Conservation (phyloP, 2,888 invertebrate species). For the Oxycera nigricornis region DNA sequence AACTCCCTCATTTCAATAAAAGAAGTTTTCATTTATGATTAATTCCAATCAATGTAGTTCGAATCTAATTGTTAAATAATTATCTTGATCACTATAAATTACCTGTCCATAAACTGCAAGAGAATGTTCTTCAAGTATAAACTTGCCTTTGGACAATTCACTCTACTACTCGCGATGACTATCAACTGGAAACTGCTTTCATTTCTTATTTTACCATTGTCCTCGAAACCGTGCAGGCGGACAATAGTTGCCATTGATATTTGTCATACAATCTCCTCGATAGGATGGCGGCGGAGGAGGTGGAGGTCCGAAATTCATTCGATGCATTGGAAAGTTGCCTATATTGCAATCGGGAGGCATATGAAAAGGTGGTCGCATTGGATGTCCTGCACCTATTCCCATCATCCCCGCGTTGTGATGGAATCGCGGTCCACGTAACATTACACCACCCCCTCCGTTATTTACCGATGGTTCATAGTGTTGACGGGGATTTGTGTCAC, state of each 20-base stretch:
- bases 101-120: too few relatives aligned
- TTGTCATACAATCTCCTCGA: constrained; percentile 40
- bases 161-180: too few relatives aligned
- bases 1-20: too few relatives aligned
- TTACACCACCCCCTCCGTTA: constrained; percentile 11
- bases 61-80: too few relatives aligned
- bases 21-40: too few relatives aligned
- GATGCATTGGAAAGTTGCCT: constrained; percentile 44
- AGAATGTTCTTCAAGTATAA: too few relatives aligned
- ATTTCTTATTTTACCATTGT: constrained; percentile 43
- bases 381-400: constrained; percentile 35
- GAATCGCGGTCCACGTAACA: constrained; percentile 32
- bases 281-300: constrained; percentile 44
- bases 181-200: too few relatives aligned
- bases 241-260: constrained; percentile 35
- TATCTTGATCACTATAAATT: too few relatives aligned
- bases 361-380: constrained; percentile 32
- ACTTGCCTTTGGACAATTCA: too few relatives aligned
- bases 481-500: constrained; percentile 28
- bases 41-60: too few relatives aligned
- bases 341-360: constrained; percentile 27
- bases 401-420: constrained; percentile 42
- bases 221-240: constrained; percentile 45
- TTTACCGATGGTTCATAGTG: constrained; percentile 31
- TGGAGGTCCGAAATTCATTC: constrained; percentile 45